Conservation (phyloP, 2,888 invertebrate genomes). For the Coremacera marginata region DNA sequence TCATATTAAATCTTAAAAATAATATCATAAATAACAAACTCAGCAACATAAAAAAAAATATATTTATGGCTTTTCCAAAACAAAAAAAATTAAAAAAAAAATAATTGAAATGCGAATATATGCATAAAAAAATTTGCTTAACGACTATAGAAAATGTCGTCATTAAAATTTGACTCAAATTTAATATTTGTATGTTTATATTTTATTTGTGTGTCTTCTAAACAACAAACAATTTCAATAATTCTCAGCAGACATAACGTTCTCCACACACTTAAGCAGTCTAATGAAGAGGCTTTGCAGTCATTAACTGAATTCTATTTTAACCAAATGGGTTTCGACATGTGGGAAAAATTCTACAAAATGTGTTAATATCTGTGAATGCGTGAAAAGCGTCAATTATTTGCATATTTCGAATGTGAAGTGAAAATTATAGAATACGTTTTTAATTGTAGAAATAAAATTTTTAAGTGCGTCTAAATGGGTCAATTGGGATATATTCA, state of each 20-base stretch:
- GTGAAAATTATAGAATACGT: background rate
- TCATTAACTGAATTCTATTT: constrained; percentile 20
- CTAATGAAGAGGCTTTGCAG: constrained; percentile 28
- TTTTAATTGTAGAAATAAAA: background rate
- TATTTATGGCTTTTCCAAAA: background rate
- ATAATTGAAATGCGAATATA: background rate
- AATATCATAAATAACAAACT: background rate
- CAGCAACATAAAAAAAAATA: background rate
- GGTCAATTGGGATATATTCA: constrained; percentile 10
- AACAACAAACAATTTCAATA: background rate
- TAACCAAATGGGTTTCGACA: background rate
- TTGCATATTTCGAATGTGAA: background rate
- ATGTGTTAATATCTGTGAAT: background rate
- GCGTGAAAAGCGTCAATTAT: background rate
- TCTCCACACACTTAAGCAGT: background rate
- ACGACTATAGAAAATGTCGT: background rate
- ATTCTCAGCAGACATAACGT: background rate
- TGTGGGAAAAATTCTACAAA: background rate
- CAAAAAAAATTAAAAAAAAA: constrained; percentile 10
- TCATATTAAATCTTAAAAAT: background rate
- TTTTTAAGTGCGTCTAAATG: constrained; percentile 4
- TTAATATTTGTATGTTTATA: background rate
- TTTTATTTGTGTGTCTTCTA: background rate
- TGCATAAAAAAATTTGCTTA: background rate
- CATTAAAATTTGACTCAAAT: background rate